A percentile compares a stretch with the other conserved stretches of the same genome.
Conservation (phyloP, 2,113 vertebrate genomes). For the Eleginops maclovinus region DNA sequence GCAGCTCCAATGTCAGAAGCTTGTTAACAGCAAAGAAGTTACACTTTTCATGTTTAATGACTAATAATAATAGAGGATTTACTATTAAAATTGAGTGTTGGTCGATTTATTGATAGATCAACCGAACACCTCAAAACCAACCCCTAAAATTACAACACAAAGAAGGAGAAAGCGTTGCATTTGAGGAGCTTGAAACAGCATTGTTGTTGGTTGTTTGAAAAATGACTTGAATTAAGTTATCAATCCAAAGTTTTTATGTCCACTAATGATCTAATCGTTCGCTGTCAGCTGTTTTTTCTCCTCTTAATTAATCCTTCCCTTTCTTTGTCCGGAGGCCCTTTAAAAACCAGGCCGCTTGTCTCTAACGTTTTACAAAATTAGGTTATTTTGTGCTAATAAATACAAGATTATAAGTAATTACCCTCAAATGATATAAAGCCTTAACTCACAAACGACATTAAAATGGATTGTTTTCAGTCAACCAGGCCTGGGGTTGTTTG, state of each 20-base stretch:
- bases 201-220: background rate
- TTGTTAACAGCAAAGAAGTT: no score
- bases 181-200: background rate
- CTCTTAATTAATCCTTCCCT: no score
- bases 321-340: no score
- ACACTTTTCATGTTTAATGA: no score
- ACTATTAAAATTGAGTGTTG: no score
- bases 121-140: background rate
- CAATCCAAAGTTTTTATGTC: background rate
- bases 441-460: background rate
- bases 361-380: background rate
- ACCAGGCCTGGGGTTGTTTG: background rate
- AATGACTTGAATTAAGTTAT: background rate
- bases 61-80: no score
- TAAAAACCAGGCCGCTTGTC: no score
- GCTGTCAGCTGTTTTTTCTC: background rate
- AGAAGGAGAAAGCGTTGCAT: background rate
- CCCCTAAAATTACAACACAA: background rate
- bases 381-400: background rate
- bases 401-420: background rate
- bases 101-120: no score
- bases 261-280: background rate
- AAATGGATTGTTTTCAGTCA: constrained; percentile 3
- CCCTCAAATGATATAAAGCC: background rate
- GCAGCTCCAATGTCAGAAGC: background rate